These are phyloP conservation scores for Lepidurus couesii DNA, from an alignment of 1,140 invertebrate species.

Conservation along the genomic window DNA sequence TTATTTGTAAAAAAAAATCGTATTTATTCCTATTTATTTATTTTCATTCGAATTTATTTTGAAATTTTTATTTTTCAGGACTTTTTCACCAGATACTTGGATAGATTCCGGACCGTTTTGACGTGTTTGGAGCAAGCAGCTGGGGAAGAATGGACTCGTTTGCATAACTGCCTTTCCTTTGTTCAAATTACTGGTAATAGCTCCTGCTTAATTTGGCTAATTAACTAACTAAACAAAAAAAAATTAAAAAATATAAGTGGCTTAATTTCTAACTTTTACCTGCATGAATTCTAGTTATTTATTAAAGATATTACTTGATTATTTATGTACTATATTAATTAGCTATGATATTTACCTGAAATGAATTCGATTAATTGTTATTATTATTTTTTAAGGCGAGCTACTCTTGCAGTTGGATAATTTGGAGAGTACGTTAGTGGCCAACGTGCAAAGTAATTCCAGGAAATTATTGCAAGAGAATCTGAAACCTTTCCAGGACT, in stretches of 20 bases:
- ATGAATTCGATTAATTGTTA: conserved; percentile 49
- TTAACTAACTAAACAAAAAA: too few species aligned
- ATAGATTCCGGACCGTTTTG: conserved; percentile 47
- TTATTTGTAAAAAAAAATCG: too few species aligned
- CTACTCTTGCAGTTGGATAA: conserved; percentile 18
- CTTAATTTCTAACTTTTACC: too few species aligned
- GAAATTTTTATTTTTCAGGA: conserved; percentile 42
- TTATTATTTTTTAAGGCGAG: conserved; percentile 40
- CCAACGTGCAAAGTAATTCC: not conserved
- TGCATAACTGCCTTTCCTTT: conserved; percentile 62
- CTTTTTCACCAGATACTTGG: conserved; percentile 55
- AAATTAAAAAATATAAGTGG: too few species aligned
- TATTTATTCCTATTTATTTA: too few species aligned
- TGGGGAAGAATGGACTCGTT: conserved; percentile 61
- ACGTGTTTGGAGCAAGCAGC: conserved; percentile 53
- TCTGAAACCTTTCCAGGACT: not conserved
- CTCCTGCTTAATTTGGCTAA: conserved; percentile 45
- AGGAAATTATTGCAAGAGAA: conserved; percentile 23
- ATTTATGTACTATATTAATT: not conserved
- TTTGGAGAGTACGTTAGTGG: conserved; percentile 1
- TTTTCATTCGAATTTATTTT: too few species aligned
- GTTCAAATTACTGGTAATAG: conserved; percentile 59
- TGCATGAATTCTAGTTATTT: too few species aligned
- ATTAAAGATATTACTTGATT: not conserved
- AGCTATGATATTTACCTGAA: conserved; percentile 40